A percentile compares a stretch with the other conserved stretches of the same genome.
These are phyloP conservation scores for Lottia gigantea DNA, from an alignment of 2,888 invertebrate species.

Conservation along the genomic window DNA sequence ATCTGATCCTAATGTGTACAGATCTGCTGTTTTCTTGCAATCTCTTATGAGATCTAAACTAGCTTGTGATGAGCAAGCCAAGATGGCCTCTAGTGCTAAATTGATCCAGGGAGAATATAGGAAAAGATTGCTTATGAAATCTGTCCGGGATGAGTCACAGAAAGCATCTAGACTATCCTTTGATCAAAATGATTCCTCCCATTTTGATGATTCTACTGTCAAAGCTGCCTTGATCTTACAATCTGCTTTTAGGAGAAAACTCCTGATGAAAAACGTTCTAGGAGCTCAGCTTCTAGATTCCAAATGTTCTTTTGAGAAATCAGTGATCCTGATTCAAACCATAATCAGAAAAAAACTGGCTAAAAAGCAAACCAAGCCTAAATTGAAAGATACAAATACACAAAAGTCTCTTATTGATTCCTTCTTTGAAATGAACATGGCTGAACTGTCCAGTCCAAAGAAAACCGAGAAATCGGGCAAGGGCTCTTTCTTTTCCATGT, in stretches of 20 bases:
- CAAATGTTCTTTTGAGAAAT: background rate
- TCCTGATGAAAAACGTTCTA: background rate
- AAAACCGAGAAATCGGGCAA: background rate
- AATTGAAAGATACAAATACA: background rate
- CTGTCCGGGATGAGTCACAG: background rate
- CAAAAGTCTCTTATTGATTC: background rate
- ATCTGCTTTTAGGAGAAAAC: background rate
- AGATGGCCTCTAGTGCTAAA: background rate
- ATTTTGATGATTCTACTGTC: background rate
- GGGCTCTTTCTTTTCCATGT: background rate
- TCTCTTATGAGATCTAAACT: background rate
- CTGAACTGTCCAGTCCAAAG: background rate
- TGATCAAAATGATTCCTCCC: background rate
- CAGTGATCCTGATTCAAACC: background rate
- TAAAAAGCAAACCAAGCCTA: background rate
- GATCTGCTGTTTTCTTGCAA: background rate
- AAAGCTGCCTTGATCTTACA: background rate
- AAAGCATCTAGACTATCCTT: background rate
- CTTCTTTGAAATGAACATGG: slow-evolving; percentile 2
- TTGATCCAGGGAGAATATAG: background rate
- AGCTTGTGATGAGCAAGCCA: background rate
- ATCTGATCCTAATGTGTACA: background rate
- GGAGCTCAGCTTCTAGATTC: background rate
- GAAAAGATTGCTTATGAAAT: background rate
- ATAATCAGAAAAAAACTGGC: background rate